Evolutionary conservation across 2,888 invertebrate genomes (phyloP), one percentile per base, ranked within the genome.

Genomic region (Scaptomyza tumidula): DNA sequence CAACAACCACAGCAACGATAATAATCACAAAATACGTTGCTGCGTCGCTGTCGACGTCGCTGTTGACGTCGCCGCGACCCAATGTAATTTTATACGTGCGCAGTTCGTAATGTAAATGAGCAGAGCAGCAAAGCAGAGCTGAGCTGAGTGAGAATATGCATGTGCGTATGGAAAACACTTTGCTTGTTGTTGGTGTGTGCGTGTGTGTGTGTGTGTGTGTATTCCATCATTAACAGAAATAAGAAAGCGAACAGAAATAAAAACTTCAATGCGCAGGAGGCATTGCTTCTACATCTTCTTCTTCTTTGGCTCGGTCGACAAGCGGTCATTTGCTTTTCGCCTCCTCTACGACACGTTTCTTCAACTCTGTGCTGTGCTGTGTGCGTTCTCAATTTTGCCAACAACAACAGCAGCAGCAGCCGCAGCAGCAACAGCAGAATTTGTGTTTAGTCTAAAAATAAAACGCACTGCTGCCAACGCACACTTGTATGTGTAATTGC

Each of bases 61-160:
- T 3, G 33, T 33, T 6, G 27, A n/a, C 1, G 35, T 45, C 29
- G 48, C 29, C 7, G 31, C 13, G 48, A 16, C 19, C 4, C 59
- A 39, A 44, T 75, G 75, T 75, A 75, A 78, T 60, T 65, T 64
- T 70, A 71, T 65, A 74, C 74, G 82, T 82, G 82, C 81, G 85
- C 81, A 82, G 81, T 82, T 77, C 71, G 55, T 71, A 81, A 82
- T 82, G 80, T 83, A 83, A 83, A 83, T 79, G 71, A 73, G 68
- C 55, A 55, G 65, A 50, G 39, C 35, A 41, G 39, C 39, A 14
- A 2, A 19, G 19, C 19, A 19, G n/a, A 7, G 48, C 9, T 13
- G 1, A 56, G 46, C 44, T 55, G 44, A 35, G 49, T 37, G 48
- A 13, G 58, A 13, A 31, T 52, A 29, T 48, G 52, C 39, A 52